A percentile compares a stretch with the other conserved stretches of the same genome.
Evolutionary conservation across 2,888 invertebrate species (phyloP).

Genomic region (Diaperis boleti): DNA sequence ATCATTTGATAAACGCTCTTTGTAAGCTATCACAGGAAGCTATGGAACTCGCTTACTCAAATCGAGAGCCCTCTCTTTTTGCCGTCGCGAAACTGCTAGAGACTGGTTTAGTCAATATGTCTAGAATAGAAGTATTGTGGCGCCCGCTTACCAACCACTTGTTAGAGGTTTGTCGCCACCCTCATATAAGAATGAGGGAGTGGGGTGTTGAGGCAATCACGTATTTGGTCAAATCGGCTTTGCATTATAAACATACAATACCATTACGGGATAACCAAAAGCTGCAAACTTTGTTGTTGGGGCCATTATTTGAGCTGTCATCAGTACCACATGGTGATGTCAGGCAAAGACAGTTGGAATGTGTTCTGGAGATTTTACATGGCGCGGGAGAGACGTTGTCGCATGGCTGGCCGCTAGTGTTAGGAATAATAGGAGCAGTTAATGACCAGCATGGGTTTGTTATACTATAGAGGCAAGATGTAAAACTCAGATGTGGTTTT

Average conservation of each 20-base stretch:
- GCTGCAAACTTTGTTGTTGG: constrained; percentile 87
- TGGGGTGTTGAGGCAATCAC: constrained; percentile 99
- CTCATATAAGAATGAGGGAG: constrained; percentile 93
- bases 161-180: constrained; percentile 96
- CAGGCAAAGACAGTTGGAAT: constrained; percentile 93
- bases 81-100: constrained; percentile 99
- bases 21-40: constrained; percentile 97
- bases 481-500: too few species aligned
- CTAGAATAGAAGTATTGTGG: constrained; percentile 95
- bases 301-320: constrained; percentile 92
- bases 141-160: constrained; percentile 94
- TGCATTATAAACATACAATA: constrained; percentile 86
- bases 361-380: constrained; percentile 92
- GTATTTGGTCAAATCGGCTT: constrained; percentile 90
- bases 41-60: constrained; percentile 96
- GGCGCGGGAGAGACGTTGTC: constrained; percentile 92
- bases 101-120: constrained; percentile 94
- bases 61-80: constrained; percentile 95
- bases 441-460: constrained; percentile 89
- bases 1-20: constrained; percentile 95
- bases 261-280: constrained; percentile 88
- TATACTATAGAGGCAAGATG: too few species aligned
- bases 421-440: constrained; percentile 96
- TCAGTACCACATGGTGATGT: constrained; percentile 93
- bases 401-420: constrained; percentile 95